Percentiles rank a stretch among this genome's conserved stretches.
These are phyloP conservation scores for Latrodectus geometricus DNA, from an alignment of 1,140 invertebrate genomes.

Conservation along the genomic window DNA sequence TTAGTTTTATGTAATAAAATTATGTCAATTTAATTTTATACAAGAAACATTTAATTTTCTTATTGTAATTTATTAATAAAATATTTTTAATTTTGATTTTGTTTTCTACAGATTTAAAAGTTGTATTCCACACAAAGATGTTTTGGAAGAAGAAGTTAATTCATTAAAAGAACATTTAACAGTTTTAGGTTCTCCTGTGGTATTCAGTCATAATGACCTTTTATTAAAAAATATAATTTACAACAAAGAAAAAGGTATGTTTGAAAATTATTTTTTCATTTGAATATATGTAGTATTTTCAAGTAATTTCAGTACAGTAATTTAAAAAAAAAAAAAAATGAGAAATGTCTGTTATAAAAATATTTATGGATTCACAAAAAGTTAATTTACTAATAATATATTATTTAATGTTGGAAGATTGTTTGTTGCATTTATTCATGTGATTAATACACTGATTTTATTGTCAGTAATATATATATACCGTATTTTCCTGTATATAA, in stretches of 20 bases:
- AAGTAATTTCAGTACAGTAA: too few relatives aligned
- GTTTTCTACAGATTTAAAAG: slow-evolving; percentile 26
- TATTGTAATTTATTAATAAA: not conserved
- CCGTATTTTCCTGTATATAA: too few relatives aligned
- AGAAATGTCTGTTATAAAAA: too few relatives aligned
- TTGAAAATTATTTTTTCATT: not conserved
- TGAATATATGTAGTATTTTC: not conserved
- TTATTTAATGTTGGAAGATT: too few relatives aligned
- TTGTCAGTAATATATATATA: too few relatives aligned
- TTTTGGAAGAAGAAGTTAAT: slow-evolving; percentile 79
- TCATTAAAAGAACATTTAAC: slow-evolving; percentile 77
- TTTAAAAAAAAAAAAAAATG: too few relatives aligned
- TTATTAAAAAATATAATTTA: slow-evolving; percentile 93
- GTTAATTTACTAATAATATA: too few relatives aligned
- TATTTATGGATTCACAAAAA: too few relatives aligned
- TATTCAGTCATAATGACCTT: slow-evolving; percentile 98
- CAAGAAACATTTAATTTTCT: not conserved
- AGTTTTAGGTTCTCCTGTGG: slow-evolving; percentile 81
- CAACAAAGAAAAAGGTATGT: slow-evolving; percentile 75
- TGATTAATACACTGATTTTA: too few relatives aligned
- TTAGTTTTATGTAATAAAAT: too few relatives aligned
- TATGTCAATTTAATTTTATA: too few relatives aligned
- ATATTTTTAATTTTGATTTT: not conserved
- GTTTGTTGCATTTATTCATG: too few relatives aligned
- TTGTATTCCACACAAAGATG: slow-evolving; percentile 65